A percentile compares a stretch with the other conserved stretches of the same genome.
phyloP scores from a whole-genome alignment of 2,888 invertebrate species.

The Leptopilina syphax region DNA sequence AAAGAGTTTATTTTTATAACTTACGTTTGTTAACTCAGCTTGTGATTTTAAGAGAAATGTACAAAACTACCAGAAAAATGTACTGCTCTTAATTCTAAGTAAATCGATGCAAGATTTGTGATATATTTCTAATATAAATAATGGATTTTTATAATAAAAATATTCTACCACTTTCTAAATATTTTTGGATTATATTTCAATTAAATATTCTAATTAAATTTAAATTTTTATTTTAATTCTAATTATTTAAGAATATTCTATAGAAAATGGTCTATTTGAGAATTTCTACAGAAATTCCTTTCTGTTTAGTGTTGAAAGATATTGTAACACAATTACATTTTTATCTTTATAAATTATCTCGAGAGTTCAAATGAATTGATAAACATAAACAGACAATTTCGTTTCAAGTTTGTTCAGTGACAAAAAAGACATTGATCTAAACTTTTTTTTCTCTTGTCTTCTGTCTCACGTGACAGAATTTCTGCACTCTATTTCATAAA shows the following conservation, averaged over 20 bases:
- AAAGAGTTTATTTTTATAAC: slow-evolving; percentile 10
- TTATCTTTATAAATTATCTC: slow-evolving; percentile 2
- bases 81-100: slow-evolving; percentile 21
- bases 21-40: slow-evolving; percentile 12
- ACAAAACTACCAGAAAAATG: slow-evolving; percentile 20
- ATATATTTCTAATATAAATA: slow-evolving; percentile 49
- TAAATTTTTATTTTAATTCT: no score
- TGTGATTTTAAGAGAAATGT: slow-evolving; percentile 28
- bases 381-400: neutral
- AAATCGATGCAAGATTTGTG: slow-evolving; percentile 28
- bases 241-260: no score
- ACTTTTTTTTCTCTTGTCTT: neutral
- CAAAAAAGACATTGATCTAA: neutral
- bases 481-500: neutral
- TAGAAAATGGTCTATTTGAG: no score
- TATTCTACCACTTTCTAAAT: slow-evolving; percentile 34
- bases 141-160: slow-evolving; percentile 35
- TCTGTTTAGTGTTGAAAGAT: no score
- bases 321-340: neutral
- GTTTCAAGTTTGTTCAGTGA: neutral
- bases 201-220: no score
- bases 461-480: neutral
- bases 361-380: neutral
- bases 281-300: no score
- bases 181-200: neutral